Evolutionary conservation across 1,140 invertebrate genomes (phyloP).

Genomic region (Trichonephila clavata): DNA sequence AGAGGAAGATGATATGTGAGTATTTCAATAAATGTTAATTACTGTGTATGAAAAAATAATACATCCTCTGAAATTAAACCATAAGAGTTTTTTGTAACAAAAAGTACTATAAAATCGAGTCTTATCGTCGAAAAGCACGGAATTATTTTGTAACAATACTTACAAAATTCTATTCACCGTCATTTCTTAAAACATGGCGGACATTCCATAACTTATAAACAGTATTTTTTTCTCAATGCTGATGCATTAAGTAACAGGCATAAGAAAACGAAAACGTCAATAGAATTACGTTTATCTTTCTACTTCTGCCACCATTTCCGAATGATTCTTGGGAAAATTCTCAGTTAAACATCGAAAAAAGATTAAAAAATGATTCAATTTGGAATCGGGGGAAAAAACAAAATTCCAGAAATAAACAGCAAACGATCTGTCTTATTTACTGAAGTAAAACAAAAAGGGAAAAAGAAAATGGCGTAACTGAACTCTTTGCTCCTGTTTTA

Average conservation of each 20-base stretch:
- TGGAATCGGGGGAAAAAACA: constrained; percentile 31
- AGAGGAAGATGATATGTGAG: too few relatives aligned
- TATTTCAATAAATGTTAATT: too few relatives aligned
- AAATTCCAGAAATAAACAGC: constrained; percentile 49
- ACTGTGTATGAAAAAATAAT: too few relatives aligned
- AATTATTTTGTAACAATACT: neutral
- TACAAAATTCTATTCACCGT: neutral
- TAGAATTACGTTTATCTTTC: constrained; percentile 28
- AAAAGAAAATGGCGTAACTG: constrained; percentile 17
- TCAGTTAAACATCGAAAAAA: constrained; percentile 57
- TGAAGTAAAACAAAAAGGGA: neutral
- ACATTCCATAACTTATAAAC: neutral
- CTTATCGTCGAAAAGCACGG: too few relatives aligned
- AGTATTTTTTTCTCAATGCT: neutral
- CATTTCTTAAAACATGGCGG: neutral
- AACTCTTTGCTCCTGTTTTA: constrained; percentile 4
- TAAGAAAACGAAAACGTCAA: neutral
- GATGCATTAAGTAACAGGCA: constrained; percentile 1
- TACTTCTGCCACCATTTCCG: constrained; percentile 5
- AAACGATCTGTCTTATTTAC: constrained; percentile 48
- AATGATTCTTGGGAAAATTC: neutral
- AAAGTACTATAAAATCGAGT: too few relatives aligned
- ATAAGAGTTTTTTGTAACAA: too few relatives aligned
- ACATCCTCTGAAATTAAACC: too few relatives aligned
- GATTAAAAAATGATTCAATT: constrained; percentile 74